These are phyloP conservation scores for Kryphioiulus occultus DNA, from an alignment of 2,888 invertebrate species.

Conservation along the genomic window DNA sequence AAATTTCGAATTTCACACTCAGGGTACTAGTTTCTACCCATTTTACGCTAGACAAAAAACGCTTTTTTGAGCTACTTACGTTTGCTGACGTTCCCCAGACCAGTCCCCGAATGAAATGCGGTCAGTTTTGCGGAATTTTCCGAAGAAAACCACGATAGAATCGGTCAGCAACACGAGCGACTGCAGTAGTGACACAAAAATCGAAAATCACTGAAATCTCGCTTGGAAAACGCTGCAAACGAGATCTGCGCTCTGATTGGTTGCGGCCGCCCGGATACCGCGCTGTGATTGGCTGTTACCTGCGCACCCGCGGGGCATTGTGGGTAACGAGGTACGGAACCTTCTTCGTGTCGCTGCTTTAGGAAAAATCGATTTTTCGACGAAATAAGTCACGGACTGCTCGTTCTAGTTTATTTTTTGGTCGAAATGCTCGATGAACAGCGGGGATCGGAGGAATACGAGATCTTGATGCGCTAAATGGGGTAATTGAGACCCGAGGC, in stretches of 20 bases:
- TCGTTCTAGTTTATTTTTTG: background rate
- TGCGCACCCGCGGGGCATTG: background rate
- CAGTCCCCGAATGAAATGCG: background rate
- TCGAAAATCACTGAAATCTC: background rate
- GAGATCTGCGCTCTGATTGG: background rate
- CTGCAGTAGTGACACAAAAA: slow-evolving; percentile 23
- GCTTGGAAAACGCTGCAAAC: too few species aligned
- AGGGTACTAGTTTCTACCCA: too few species aligned
- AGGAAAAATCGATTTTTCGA: background rate
- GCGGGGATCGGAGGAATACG: background rate
- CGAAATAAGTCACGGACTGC: background rate
- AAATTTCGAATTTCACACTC: too few species aligned
- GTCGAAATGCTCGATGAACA: background rate
- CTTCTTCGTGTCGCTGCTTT: background rate
- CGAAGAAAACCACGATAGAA: background rate
- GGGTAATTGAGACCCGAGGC: background rate
- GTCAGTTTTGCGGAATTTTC: background rate
- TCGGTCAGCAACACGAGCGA: background rate
- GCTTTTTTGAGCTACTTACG: background rate
- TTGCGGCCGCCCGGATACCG: background rate
- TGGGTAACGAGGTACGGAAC: slow-evolving; percentile 6
- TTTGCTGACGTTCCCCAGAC: background rate
- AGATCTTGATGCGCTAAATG: background rate
- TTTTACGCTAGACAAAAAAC: too few species aligned
- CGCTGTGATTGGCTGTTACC: background rate